phyloP scores from a whole-genome alignment of 1,140 invertebrate species.

The Argopecten irradians region DNA sequence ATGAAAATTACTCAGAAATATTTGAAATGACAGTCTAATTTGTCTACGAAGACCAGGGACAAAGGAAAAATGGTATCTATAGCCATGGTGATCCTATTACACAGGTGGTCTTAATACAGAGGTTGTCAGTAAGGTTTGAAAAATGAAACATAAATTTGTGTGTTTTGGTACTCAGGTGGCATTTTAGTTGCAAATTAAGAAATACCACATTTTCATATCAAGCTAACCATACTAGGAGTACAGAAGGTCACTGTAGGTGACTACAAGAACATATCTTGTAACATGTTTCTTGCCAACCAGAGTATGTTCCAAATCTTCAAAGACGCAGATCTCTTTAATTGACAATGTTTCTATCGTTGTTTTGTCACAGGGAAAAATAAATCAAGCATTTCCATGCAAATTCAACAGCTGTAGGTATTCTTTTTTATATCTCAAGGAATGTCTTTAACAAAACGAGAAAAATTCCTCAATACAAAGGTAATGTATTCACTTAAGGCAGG shows the following conservation, averaged over 20 bases:
- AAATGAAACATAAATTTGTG: no score
- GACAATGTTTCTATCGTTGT: background rate
- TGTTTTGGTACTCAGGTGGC: no score
- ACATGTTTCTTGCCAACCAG: constrained; percentile 2
- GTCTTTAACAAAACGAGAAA: background rate
- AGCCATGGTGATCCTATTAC: no score
- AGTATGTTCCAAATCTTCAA: constrained; percentile 10
- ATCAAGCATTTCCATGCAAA: background rate
- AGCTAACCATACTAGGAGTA: background rate
- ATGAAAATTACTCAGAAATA: no score
- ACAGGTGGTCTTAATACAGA: no score
- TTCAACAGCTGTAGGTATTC: background rate
- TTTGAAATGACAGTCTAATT: no score
- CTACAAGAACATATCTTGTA: background rate
- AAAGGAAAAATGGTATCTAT: no score
- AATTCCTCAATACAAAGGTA: constrained; percentile 3
- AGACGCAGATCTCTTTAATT: background rate
- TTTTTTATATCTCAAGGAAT: background rate
- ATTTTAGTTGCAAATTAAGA: no score
- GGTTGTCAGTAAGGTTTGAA: no score
- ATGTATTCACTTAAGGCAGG: background rate
- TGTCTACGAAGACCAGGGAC: no score
- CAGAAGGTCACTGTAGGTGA: background rate
- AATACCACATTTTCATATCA: no score
- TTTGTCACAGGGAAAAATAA: background rate